A percentile compares a stretch with the other conserved stretches of the same genome.
These are phyloP conservation scores for Orius insidiosus DNA, from an alignment of 1,140 invertebrate genomes.

Conservation along the genomic window DNA sequence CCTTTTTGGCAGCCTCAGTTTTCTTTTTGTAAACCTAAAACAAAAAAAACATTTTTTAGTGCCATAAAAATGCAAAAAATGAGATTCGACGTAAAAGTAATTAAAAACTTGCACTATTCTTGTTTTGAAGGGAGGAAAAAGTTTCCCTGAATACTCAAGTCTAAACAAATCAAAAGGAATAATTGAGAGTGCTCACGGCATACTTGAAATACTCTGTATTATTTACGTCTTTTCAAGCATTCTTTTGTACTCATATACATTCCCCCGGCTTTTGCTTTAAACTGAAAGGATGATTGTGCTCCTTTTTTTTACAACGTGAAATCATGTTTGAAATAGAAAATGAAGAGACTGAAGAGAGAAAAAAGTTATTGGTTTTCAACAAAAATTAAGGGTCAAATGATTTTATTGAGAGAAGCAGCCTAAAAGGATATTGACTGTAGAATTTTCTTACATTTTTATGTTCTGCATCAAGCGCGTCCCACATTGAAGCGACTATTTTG, in stretches of 20 bases:
- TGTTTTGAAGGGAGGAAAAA: background rate
- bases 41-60: slow-evolving; percentile 16
- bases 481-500: slow-evolving; percentile 95
- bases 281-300: slow-evolving; percentile 13
- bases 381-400: too few species aligned
- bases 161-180: background rate
- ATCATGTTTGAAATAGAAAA: background rate
- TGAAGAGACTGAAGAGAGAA: too few species aligned
- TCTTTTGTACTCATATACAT: slow-evolving; percentile 15
- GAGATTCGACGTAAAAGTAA: background rate
- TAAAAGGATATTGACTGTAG: slow-evolving; percentile 22
- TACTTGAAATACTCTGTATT: slow-evolving; percentile 13
- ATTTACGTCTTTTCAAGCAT: slow-evolving; percentile 14
- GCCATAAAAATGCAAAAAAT: too few species aligned
- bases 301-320: slow-evolving; percentile 6
- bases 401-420: too few species aligned
- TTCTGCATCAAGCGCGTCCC: slow-evolving; percentile 85
- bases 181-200: background rate
- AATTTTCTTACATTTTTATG: slow-evolving; percentile 89
- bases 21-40: slow-evolving; percentile 87
- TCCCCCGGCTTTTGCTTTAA: slow-evolving; percentile 6
- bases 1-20: slow-evolving; percentile 89
- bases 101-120: background rate
- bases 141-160: too few species aligned
- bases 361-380: too few species aligned